Base-by-base conservation (phyloP, 2,797 vertebrate genomes). In the Sebastes vulpes region DNA sequence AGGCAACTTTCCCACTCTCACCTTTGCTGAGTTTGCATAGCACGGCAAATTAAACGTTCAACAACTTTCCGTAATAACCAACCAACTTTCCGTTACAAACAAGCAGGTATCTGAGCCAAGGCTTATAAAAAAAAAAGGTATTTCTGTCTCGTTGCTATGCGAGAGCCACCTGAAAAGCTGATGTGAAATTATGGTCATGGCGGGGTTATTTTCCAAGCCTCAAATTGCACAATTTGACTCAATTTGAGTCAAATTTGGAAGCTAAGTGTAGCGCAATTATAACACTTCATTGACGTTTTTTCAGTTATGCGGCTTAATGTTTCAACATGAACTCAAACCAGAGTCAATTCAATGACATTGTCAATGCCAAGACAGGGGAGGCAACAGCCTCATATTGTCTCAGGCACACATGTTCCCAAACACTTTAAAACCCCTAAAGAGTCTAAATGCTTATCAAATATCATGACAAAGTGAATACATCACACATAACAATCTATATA, bases 61-160 rank as follows among this genome's bases (percentile, higher is more conserved):
- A 63, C 28, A 79, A 67, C 32, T 88, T 79, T 73, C 75, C 82
- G 73, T 65, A 31, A 85, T 57, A 72, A 67, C 29, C 21, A 71
- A 84, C 66, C 53, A 72, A 83, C 53, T 77, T 90, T 84, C 70
- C 75, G 75, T 75, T 21, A 82, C 61, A 87, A 92, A 92, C 72
- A 77, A 64, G 26, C 31, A 78, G 72, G 63, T 70, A 79, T 78
- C 23, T 59, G 35, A 10, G 85, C 85, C 91, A 88, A 83, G 12
- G 32, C 65, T 56, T 60, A 59, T 76, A 56, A 76, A 70, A 26
- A 54, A 56, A 57, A 78, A 85, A 31, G 28, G 21, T 63, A 70
- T 79, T 66, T 74, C 5, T 58, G 42, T 67, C 23, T 72, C 58
- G 42, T 71, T 68, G 56, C 67, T 60, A 10, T 69, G 25, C 1